Percentiles rank a stretch among this genome's conserved stretches.
Conservation (phyloP, 2,113 vertebrate genomes). For the Silurus glanis region DNA sequence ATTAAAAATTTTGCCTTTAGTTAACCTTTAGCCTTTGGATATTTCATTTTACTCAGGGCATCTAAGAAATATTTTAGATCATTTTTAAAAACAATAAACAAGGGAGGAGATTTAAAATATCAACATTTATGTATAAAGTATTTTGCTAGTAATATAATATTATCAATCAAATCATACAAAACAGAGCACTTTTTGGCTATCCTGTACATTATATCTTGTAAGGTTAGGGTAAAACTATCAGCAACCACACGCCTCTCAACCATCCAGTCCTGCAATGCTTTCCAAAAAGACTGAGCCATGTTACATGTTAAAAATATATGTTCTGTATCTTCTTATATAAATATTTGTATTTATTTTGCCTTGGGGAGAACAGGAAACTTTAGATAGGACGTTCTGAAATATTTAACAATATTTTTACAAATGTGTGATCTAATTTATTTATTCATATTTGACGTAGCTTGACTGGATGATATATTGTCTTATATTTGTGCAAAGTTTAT, state of each 20-base stretch:
- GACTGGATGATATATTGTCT: neutral
- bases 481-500: no score
- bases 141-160: neutral
- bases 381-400: neutral
- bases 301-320: neutral
- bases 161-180: neutral
- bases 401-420: neutral
- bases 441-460: neutral
- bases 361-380: neutral
- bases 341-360: neutral
- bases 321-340: neutral
- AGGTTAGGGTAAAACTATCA: neutral
- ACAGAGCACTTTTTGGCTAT: neutral
- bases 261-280: neutral
- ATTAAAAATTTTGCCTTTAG: no score
- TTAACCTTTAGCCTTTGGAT: no score
- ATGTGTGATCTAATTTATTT: neutral
- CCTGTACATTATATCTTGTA: neutral
- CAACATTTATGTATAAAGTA: no score
- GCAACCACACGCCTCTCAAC: no score
- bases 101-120: no score
- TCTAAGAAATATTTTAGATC: no score
- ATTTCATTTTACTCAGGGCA: no score
- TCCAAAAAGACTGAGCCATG: neutral
- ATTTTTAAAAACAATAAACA: no score